These are phyloP conservation scores for Parelbella ahira DNA, from an alignment of 2,888 invertebrate genomes.

Conservation along the genomic window DNA sequence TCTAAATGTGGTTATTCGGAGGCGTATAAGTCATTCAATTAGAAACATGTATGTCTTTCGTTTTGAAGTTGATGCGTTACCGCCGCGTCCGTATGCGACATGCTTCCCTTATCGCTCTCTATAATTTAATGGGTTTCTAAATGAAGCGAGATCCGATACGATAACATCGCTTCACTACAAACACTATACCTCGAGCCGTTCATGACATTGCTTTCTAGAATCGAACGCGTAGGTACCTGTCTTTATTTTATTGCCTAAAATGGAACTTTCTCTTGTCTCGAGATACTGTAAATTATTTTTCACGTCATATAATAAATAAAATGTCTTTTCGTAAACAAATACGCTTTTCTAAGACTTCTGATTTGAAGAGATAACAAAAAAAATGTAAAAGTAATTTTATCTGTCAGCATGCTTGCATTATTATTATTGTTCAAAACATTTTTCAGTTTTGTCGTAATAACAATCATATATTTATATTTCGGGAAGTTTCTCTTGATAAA, in stretches of 20 bases:
- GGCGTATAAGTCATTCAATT: slow-evolving; percentile 55
- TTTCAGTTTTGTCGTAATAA: no score
- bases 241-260: slow-evolving; percentile 45
- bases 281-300: no score
- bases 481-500: background rate
- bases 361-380: no score
- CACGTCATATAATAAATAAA: slow-evolving; percentile 30
- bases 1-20: slow-evolving; percentile 66
- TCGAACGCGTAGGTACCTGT: slow-evolving; percentile 36
- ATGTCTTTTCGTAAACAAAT: slow-evolving; percentile 7
- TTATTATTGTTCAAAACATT: no score
- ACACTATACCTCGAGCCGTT: slow-evolving; percentile 59
- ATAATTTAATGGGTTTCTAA: slow-evolving; percentile 76
- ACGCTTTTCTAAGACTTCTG: background rate
- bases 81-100: slow-evolving; percentile 62
- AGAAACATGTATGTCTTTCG: slow-evolving; percentile 53
- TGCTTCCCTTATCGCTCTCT: slow-evolving; percentile 60
- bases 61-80: slow-evolving; percentile 48
- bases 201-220: slow-evolving; percentile 63
- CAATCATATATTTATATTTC: no score
- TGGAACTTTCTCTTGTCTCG: slow-evolving; percentile 34
- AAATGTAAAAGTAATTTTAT: no score
- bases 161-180: slow-evolving; percentile 68
- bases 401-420: no score
- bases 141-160: slow-evolving; percentile 73